phyloP scores from a whole-genome alignment of 1,140 invertebrate species.

The Pseudomyrmex dendroicus region DNA sequence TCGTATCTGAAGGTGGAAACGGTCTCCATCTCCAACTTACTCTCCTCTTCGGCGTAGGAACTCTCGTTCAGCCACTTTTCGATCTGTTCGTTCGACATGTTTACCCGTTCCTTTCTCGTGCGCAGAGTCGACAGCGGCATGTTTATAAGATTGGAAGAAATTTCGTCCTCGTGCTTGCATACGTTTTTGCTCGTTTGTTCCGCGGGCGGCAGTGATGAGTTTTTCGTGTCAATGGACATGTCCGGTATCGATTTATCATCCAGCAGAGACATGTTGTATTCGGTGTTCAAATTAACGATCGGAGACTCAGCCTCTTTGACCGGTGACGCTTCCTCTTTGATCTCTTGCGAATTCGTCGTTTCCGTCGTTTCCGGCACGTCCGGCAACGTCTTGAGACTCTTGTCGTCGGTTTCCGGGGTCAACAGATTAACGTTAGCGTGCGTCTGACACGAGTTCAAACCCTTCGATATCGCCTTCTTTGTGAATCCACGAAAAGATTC shows the following conservation, averaged over 20 bases:
- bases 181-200: conserved; percentile 58
- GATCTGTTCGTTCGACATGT: conserved; percentile 90
- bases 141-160: conserved; percentile 77
- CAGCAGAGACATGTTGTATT: conserved; percentile 25
- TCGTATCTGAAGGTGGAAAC: conserved; percentile 79
- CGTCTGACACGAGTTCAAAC: conserved; percentile 73
- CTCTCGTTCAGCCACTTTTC: conserved; percentile 90
- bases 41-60: conserved; percentile 86
- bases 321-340: conserved; percentile 32
- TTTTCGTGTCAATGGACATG: conserved; percentile 36
- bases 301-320: background rate
- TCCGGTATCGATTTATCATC: conserved; percentile 46
- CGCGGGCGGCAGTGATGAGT: conserved; percentile 17
- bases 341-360: background rate
- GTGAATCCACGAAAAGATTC: conserved; percentile 85
- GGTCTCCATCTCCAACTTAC: conserved; percentile 85
- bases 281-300: background rate
- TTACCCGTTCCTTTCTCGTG: conserved; percentile 88
- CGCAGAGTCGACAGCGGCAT: conserved; percentile 75
- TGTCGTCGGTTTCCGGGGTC: conserved; percentile 40
- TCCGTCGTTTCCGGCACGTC: conserved; percentile 51
- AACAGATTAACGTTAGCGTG: conserved; percentile 74
- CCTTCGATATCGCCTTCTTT: conserved; percentile 81
- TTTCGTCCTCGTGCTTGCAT: conserved; percentile 71
- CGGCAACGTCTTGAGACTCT: background rate